These are phyloP conservation scores for Procambarus clarkii DNA, from an alignment of 1,140 invertebrate genomes.

Conservation along the genomic window DNA sequence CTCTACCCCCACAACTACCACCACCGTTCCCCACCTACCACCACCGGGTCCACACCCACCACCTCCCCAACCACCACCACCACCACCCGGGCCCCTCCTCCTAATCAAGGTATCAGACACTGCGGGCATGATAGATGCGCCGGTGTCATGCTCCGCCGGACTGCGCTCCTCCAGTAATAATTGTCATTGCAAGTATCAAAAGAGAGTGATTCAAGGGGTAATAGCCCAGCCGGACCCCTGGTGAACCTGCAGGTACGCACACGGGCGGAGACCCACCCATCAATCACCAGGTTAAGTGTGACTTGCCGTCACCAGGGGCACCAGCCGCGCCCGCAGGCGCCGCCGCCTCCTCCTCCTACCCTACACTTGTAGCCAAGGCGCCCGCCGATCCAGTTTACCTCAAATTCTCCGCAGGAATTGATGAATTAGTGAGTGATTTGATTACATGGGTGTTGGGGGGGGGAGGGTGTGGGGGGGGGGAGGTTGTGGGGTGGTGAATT, in stretches of 20 bases:
- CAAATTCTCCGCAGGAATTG: too few relatives aligned
- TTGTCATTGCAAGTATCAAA: slow-evolving; percentile 49
- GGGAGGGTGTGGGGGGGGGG: too few relatives aligned
- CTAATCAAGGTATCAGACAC: slow-evolving; percentile 54
- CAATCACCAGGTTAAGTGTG: slow-evolving; percentile 42
- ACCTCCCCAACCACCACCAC: too few relatives aligned
- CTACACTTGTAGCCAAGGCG: too few relatives aligned
- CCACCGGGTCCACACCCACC: background rate
- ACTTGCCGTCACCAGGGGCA: background rate
- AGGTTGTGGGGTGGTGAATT: too few relatives aligned
- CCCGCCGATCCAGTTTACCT: too few relatives aligned
- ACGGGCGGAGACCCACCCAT: slow-evolving; percentile 28
- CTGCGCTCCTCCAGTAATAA: slow-evolving; percentile 3
- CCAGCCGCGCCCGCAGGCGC: background rate
- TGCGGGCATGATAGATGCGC: slow-evolving; percentile 32
- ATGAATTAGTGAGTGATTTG: too few relatives aligned
- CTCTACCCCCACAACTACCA: background rate
- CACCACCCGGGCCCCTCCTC: background rate
- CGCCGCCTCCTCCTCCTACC: background rate
- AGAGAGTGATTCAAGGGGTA: slow-evolving; percentile 52
- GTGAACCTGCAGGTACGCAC: slow-evolving; percentile 31
- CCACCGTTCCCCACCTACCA: background rate
- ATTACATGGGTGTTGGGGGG: too few relatives aligned
- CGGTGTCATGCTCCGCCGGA: slow-evolving; percentile 39
- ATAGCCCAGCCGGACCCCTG: slow-evolving; percentile 18